A percentile compares a stretch with the other conserved stretches of the same genome.
Conservation (phyloP, 2,888 invertebrate species). For the Epiblema foenella region DNA sequence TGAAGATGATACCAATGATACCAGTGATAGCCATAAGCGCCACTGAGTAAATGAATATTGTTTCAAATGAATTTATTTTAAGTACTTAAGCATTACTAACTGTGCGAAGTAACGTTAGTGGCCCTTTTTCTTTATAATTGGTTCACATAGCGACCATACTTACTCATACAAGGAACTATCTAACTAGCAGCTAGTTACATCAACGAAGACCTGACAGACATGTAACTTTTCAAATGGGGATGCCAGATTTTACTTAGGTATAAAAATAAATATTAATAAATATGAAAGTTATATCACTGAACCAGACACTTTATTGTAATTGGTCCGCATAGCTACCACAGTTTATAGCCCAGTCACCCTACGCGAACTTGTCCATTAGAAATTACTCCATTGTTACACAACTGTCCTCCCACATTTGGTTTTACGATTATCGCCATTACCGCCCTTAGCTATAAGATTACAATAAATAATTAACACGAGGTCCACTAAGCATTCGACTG, state of each 20-base stretch:
- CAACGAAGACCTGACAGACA: neutral
- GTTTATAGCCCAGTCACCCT: constrained; percentile 30
- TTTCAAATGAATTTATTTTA: too few species aligned
- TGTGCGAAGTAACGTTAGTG: neutral
- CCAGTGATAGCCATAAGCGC: neutral
- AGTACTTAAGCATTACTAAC: too few species aligned
- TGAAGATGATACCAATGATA: too few species aligned
- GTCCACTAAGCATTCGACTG: constrained; percentile 30
- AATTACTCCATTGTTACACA: constrained; percentile 37
- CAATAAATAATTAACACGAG: constrained; percentile 40
- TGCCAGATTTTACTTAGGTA: neutral
- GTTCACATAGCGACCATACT: neutral
- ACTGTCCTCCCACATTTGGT: constrained; percentile 37
- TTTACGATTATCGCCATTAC: constrained; percentile 35
- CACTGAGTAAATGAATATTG: neutral
- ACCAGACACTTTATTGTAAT: neutral
- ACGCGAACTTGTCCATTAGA: constrained; percentile 34
- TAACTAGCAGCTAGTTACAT: neutral
- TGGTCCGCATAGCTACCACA: constrained; percentile 4
- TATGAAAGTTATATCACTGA: neutral
- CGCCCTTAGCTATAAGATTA: constrained; percentile 33
- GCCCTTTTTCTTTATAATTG: too few species aligned
- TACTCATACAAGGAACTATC: neutral
- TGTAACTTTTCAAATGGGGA: neutral
- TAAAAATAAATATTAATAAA: neutral